These are phyloP conservation scores for Littorina saxatilis DNA, from an alignment of 1,140 invertebrate genomes.

Conservation along the genomic window DNA sequence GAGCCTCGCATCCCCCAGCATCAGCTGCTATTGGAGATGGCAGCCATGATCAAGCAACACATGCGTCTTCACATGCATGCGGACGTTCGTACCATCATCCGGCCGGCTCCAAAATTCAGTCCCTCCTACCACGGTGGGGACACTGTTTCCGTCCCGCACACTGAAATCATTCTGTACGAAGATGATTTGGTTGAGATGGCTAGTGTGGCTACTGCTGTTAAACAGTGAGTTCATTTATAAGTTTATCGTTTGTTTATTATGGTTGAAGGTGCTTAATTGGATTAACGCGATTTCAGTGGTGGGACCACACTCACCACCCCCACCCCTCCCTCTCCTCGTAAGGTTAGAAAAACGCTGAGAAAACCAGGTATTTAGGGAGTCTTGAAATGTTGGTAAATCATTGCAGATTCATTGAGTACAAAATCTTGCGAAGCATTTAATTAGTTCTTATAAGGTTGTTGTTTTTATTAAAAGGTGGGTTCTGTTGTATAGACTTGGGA, in stretches of 20 bases:
- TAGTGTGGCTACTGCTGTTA: slow-evolving; percentile 44
- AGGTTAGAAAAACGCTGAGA: too few relatives aligned
- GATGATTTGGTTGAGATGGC: slow-evolving; percentile 57
- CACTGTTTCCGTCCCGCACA: slow-evolving; percentile 57
- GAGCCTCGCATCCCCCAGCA: slow-evolving; percentile 66
- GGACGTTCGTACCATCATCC: slow-evolving; percentile 70
- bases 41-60: slow-evolving; percentile 72
- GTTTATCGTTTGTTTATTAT: not conserved
- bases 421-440: too few relatives aligned
- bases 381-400: too few relatives aligned
- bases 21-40: slow-evolving; percentile 73
- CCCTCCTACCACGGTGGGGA: slow-evolving; percentile 51
- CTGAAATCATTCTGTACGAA: slow-evolving; percentile 72
- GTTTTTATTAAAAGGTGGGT: too few relatives aligned
- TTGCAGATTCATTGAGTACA: too few relatives aligned
- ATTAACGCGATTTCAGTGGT: too few relatives aligned
- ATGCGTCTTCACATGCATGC: slow-evolving; percentile 65
- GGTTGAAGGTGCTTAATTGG: too few relatives aligned
- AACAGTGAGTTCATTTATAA: slow-evolving; percentile 50
- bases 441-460: too few relatives aligned
- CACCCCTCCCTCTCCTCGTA: too few relatives aligned
- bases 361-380: too few relatives aligned
- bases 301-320: too few relatives aligned
- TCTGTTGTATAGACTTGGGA: too few relatives aligned
- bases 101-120: slow-evolving; percentile 67